phyloP scores from a whole-genome alignment of 2,888 invertebrate genomes.

The Nezara viridula region DNA sequence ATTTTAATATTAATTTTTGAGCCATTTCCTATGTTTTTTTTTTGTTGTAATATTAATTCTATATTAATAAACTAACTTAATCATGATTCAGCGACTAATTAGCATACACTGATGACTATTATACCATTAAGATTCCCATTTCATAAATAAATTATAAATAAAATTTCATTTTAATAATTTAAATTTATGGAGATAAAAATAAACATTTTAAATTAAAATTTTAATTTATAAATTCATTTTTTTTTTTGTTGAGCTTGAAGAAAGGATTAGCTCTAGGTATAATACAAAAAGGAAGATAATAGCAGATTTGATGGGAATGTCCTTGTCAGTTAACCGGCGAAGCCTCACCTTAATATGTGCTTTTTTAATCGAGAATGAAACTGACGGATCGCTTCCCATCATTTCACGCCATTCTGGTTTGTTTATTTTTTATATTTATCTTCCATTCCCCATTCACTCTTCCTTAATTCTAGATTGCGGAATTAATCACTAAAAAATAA shows the following conservation, averaged over 20 bases:
- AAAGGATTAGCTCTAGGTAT: not conserved
- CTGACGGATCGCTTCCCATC: slow-evolving; percentile 5
- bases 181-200: not conserved
- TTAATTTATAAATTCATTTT: no score
- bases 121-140: no score
- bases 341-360: not conserved
- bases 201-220: no score
- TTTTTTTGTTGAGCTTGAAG: not conserved
- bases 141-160: no score
- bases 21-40: no score
- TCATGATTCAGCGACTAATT: no score
- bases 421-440: not conserved
- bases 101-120: no score
- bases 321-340: not conserved
- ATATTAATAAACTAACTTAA: no score
- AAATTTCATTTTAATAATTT: not conserved
- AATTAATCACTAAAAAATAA: not conserved
- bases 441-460: not conserved
- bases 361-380: not conserved
- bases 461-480: not conserved
- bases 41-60: no score
- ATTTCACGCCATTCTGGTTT: not conserved
- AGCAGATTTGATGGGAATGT: slow-evolving; percentile 15
- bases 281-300: not conserved
- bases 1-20: no score